Evolutionary conservation across 2,797 vertebrate species (phyloP), one percentile per base, ranked within the genome.

Genomic region (Melanotaenia parkinsoni): DNA sequence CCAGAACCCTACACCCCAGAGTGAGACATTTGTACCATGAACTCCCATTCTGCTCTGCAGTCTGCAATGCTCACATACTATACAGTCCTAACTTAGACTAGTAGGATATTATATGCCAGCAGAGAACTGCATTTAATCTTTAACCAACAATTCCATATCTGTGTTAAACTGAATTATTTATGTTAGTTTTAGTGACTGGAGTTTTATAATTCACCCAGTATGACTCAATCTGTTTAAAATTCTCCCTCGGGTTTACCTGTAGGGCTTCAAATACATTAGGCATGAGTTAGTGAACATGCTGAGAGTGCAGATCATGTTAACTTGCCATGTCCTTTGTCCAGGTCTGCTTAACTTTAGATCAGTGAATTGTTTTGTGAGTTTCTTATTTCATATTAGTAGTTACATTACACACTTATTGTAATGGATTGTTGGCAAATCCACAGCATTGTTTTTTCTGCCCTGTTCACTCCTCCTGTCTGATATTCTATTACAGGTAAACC

Each of bases 1-100:
- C 91, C 79, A 89, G 89, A 90, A 89, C 74, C 84, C 63, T 63
- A 80, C 85, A 86, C 87, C 89, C 87, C 43, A 79, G 81, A 84
- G 90, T 85, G 89, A 91, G 86, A 83, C 85, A 80, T 86, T 88
- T 85, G 84, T 77, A 86, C 73, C 70, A 13, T 70, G 77, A 70
- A 84, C 77, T 80, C 81, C 66, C 81, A 82, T 86, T 81, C 73
- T 88, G 85, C 74, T 85, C 59, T 14, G 67, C 83, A 83, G 74
- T 86, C 54, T 86, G 63, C 82, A 89, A 75, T 82, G 64, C 63
- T 68, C 70, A 61, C 56, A 62, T 70, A 72, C 50, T 77, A 62
- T 71, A 70, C 74, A 40, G 35, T 72, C 62, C 63, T 45, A 63
- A 69, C 71, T 73, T 38, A 58, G 40, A 62, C 20, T 51, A 32